Conservation (phyloP, 92 coral and sea anemone genomes). For the Parazoanthus darwini region DNA sequence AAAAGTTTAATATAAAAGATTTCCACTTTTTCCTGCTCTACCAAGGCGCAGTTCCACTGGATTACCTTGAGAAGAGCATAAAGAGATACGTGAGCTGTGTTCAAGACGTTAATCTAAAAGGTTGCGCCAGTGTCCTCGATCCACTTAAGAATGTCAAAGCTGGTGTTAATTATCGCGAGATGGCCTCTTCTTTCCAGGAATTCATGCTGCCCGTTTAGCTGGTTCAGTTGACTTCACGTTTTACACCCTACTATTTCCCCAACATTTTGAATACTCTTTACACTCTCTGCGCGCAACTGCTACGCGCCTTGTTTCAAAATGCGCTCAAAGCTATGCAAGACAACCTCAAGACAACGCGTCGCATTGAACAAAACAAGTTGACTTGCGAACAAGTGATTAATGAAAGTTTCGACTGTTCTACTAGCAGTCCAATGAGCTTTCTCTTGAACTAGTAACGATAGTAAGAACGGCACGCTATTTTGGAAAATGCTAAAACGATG, state of each 20-base stretch:
- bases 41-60: conserved; percentile 36
- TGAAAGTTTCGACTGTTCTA: not conserved
- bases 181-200: not conserved
- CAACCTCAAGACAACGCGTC: too few species aligned
- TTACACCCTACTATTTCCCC: not conserved
- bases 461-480: not conserved
- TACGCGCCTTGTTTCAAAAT: not conserved
- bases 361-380: not conserved
- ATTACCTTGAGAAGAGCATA: conserved; percentile 23
- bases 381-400: not conserved
- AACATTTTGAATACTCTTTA: not conserved
- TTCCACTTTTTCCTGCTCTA: conserved; percentile 34
- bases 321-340: not conserved
- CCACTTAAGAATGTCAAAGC: conserved; percentile 26
- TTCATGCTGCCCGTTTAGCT: not conserved
- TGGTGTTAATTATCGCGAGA: conserved; percentile 6
- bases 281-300: not conserved
- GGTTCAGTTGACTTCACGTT: not conserved
- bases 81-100: conserved; percentile 23
- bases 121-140: conserved; percentile 10
- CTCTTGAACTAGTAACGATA: not conserved
- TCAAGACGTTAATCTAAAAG: not conserved
- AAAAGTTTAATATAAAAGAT: conserved; percentile 30
- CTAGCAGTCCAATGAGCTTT: not conserved
- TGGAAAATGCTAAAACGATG: not conserved